Evolutionary conservation across 2,113 vertebrate species (phyloP).

Genomic region (Neogale vison): DNA sequence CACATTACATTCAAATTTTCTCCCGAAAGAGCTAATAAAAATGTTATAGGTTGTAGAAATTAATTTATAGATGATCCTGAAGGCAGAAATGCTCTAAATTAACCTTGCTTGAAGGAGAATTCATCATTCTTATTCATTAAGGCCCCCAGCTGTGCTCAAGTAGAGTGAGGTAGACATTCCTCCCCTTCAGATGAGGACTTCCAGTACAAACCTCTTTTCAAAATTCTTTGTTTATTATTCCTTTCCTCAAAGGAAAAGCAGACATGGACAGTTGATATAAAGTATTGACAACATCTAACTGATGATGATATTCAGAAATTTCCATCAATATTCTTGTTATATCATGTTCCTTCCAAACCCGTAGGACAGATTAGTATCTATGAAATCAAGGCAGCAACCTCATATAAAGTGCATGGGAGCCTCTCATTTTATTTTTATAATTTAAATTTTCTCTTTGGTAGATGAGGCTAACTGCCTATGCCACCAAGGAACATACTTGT

Average conservation of each 20-base stretch:
- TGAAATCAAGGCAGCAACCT: neutral
- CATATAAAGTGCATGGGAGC: neutral
- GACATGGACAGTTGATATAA: neutral
- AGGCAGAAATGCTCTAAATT: slow-evolving; percentile 47
- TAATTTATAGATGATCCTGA: slow-evolving; percentile 61
- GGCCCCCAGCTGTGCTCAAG: neutral
- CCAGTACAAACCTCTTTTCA: neutral
- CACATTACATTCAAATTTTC: slow-evolving; percentile 45
- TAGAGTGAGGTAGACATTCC: neutral
- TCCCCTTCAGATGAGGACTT: neutral
- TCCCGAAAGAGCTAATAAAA: slow-evolving; percentile 61
- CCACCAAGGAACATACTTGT: neutral
- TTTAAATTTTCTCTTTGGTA: neutral
- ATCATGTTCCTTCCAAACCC: neutral
- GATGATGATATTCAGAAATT: neutral
- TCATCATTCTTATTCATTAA: slow-evolving; percentile 39
- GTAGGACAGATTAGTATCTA: neutral
- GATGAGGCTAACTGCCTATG: neutral
- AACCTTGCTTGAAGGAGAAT: slow-evolving; percentile 61
- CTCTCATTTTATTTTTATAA: neutral
- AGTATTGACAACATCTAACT: neutral
- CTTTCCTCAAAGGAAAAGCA: neutral
- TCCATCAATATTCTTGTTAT: neutral
- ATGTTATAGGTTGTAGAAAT: slow-evolving; percentile 47
- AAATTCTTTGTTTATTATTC: slow-evolving; percentile 35